Percentiles rank a stretch among this genome's conserved stretches.
Evolutionary conservation across 2,797 vertebrate genomes (phyloP).

Genomic region (Vultur gryphus): DNA sequence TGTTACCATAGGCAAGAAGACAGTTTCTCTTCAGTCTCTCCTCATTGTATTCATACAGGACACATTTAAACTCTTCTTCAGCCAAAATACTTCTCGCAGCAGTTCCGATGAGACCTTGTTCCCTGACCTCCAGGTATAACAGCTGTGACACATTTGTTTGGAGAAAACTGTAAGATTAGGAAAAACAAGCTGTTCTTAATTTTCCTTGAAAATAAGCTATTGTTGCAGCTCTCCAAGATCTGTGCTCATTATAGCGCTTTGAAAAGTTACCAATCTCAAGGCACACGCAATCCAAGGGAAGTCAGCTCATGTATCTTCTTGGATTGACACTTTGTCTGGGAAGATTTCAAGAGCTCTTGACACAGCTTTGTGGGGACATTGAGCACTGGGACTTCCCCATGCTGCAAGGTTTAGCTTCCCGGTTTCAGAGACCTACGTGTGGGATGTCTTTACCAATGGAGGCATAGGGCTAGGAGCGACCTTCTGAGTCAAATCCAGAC

Average conservation of each 20-base stretch:
- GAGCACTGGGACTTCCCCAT: background rate
- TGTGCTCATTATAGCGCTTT: background rate
- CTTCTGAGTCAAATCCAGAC: background rate
- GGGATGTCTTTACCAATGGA: background rate
- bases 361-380: background rate
- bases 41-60: background rate
- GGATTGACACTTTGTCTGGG: background rate
- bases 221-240: background rate
- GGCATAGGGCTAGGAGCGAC: background rate
- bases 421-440: background rate
- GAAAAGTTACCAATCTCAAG: background rate
- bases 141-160: background rate
- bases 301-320: background rate
- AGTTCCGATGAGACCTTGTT: background rate
- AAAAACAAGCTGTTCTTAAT: background rate
- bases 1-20: background rate
- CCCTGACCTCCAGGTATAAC: conserved; percentile 19
- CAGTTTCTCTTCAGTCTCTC: background rate
- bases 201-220: background rate
- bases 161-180: background rate
- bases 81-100: background rate
- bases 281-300: background rate
- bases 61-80: background rate
- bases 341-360: background rate
- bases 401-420: background rate